phyloP scores from a whole-genome alignment of 2,888 invertebrate species.

The Pediacus dermestoides region DNA sequence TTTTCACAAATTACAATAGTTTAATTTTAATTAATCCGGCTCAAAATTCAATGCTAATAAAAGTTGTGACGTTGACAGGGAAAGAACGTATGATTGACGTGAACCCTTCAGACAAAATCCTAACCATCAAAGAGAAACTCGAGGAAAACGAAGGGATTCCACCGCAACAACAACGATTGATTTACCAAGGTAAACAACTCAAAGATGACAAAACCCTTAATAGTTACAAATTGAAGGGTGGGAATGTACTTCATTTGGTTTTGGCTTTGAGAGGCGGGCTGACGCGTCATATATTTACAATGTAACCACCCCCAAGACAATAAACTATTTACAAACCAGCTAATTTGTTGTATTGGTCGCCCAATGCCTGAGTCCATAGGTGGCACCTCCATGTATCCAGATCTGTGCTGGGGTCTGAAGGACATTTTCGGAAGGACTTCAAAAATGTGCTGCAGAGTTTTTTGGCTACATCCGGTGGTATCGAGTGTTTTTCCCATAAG shows the following conservation, averaged over 20 bases:
- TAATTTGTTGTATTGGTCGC: constrained; percentile 67
- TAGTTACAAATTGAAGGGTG: constrained; percentile 44
- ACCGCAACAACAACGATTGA: constrained; percentile 44
- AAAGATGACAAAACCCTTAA: constrained; percentile 44
- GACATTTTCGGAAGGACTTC: constrained; percentile 73
- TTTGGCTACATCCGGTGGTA: constrained; percentile 62
- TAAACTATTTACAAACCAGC: constrained; percentile 54
- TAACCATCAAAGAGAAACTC: constrained; percentile 43
- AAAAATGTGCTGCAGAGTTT: constrained; percentile 67
- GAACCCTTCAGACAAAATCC: constrained; percentile 43
- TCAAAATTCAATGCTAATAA: constrained; percentile 39
- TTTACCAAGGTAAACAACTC: constrained; percentile 45
- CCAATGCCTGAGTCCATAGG: constrained; percentile 75
- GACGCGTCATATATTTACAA: too few relatives aligned
- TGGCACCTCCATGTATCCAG: constrained; percentile 75
- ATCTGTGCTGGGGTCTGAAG: constrained; percentile 69
- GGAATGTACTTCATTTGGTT: constrained; percentile 44
- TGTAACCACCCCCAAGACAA: too few relatives aligned
- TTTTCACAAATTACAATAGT: constrained; percentile 1
- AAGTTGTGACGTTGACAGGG: constrained; percentile 45
- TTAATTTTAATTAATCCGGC: background rate
- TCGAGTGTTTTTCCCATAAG: constrained; percentile 61
- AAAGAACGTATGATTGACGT: constrained; percentile 45
- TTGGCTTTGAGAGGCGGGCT: constrained; percentile 47
- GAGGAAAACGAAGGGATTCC: constrained; percentile 48